Conservation (phyloP, 2,888 invertebrate species). For the Brachyptera risi region DNA sequence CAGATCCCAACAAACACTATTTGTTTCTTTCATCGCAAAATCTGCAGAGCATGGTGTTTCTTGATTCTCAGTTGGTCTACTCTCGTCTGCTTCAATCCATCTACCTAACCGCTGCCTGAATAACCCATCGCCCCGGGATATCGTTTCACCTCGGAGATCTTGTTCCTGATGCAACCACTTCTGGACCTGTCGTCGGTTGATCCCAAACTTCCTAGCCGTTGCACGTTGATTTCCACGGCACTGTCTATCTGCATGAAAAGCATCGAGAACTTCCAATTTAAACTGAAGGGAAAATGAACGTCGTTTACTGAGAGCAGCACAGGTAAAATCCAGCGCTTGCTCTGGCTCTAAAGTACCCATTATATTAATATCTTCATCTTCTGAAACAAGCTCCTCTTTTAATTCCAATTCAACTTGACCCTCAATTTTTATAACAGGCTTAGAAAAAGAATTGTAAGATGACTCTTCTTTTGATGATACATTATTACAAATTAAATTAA, state of each 20-base stretch:
- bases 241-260: constrained; percentile 45
- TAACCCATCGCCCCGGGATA: constrained; percentile 37
- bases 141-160: constrained; percentile 43
- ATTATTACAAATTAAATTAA: not conserved
- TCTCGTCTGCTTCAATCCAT: constrained; percentile 31
- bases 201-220: constrained; percentile 49
- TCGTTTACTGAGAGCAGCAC: constrained; percentile 39
- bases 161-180: constrained; percentile 49
- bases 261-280: constrained; percentile 49
- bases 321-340: constrained; percentile 38
- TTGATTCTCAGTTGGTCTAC: not conserved
- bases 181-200: constrained; percentile 51
- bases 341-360: constrained; percentile 29
- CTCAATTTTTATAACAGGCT: not conserved
- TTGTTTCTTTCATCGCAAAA: not conserved
- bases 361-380: constrained; percentile 34
- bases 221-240: constrained; percentile 50
- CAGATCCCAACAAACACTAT: constrained; percentile 36
- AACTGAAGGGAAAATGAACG: constrained; percentile 49
- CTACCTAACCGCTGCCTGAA: constrained; percentile 45
- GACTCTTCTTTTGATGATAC: not conserved
- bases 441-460: not conserved
- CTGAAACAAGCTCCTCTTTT: constrained; percentile 34
- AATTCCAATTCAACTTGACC: not conserved
- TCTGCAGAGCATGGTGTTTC: not conserved